Conservation (phyloP, 2,113 vertebrate genomes). For the Hyla sarda region DNA sequence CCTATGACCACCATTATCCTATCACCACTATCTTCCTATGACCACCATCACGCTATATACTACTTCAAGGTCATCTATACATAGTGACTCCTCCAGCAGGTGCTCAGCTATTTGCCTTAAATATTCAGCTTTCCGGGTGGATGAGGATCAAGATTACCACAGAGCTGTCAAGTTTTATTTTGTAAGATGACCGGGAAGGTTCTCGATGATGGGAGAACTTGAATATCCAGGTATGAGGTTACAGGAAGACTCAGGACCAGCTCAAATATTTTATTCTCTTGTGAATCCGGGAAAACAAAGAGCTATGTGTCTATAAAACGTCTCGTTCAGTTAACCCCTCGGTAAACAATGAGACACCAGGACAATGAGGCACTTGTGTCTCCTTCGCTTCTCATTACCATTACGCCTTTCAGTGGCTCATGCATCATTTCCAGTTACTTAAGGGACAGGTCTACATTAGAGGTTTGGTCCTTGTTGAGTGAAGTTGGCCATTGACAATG, state of each 20-base stretch:
- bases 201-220: constrained; percentile 26
- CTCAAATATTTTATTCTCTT: constrained; percentile 37
- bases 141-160: not conserved
- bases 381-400: not conserved
- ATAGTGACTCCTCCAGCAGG: not conserved
- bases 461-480: not conserved
- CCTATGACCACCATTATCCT: too few species aligned
- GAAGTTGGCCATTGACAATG: not conserved
- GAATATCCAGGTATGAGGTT: constrained; percentile 53
- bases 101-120: not conserved
- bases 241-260: constrained; percentile 19
- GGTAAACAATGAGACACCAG: not conserved
- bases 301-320: not conserved
- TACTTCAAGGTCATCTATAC: not conserved
- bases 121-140: not conserved
- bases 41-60: not conserved
- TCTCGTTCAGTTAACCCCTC: constrained; percentile 18
- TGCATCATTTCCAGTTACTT: constrained; percentile 1
- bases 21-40: not conserved
- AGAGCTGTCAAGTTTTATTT: constrained; percentile 11
- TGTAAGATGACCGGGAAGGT: not conserved
- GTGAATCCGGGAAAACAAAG: constrained; percentile 26
- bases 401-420: constrained; percentile 73
- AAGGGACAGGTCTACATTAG: not conserved
- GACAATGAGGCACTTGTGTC: constrained; percentile 13